Base-by-base conservation (phyloP, 2,888 invertebrate species). In the Diarsia dahlii region DNA sequence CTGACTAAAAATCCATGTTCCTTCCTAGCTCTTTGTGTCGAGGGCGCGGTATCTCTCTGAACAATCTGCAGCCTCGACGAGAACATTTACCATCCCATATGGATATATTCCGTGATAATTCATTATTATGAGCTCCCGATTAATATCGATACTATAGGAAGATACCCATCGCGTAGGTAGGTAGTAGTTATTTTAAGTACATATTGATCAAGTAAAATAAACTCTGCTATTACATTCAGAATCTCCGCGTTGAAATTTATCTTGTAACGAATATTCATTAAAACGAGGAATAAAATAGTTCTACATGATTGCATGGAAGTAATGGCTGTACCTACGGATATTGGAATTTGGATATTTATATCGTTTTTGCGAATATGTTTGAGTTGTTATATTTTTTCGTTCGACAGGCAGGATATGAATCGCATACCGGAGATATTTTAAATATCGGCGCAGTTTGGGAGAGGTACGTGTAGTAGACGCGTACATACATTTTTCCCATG, bases 231-330 rank as follows among this genome's bases (percentile, higher is more conserved):
- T 28, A 52, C 18, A 65, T 23, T 56, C 65, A 50, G 23, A 81
- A 50, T 54, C 13, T 62, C 28, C 46, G 3, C 1, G 72, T 78
- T 23, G 65, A 65, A 45, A 18, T 71, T 46, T 39, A 39, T 1
- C 8, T 63, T 45, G 34, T 34, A 66, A 52, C 58, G 45, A 10
- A 72, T 62, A 69, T 80, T 73, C 45, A 80, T 74, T 48, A 23
- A 46, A 68, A 46, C 63, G 39, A 6, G 15, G 28, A 39, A 63
- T 34, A 67, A 48, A 46, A 15, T 20, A 58, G 34, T 74, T 74
- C 56, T 23, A 56, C 50, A 13, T 71, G 20, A 52, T 15, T 39
- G 54, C 15, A 15, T 23, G 12, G 64, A 46, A 50, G 2, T 56
- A 62, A 56, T 13, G 12, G 63, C 34, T 67, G 71, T 67, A n/a